Base-by-base conservation (phyloP, 2,113 vertebrate genomes). In the Todiramphus saurophagus region DNA sequence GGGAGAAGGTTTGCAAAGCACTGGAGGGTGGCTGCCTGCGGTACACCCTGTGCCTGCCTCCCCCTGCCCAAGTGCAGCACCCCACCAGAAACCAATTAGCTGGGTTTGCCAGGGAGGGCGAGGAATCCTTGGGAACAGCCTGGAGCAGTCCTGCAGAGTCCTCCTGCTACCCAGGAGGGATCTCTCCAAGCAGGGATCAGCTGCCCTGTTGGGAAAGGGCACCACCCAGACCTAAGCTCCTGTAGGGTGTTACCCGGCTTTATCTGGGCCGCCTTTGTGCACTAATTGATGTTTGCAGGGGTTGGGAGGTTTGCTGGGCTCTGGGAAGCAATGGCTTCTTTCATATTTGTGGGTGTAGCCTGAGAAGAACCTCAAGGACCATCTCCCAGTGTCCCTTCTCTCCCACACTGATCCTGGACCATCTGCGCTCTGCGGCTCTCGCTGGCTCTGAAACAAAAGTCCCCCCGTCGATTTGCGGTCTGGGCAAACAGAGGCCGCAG, bases 51-150 rank as follows among this genome's bases (percentile, higher is more conserved):
- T 0, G 13, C 64, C 53, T 21, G 58, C 64, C 84, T 59, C 64
- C 85, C 81, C 89, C 74, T 72, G 48, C 27, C 56, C 73, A 35
- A 78, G 50, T 75, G 87, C 84, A 51, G 59, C 93, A 63, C 33
- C 56, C 72, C 83, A 70, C 43, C 30, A 58, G 76, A 69, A 77
- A 7, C 10, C 93, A 39, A 30, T 60, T 16, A 46, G 33, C 35
- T 2, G 1, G 16, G 55, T 60, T 13, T 69, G 39, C 63, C 24
- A 20, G 10, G 63, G 35, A 59, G 58, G 48, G 58, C 0, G 5
- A 79, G 78, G 75, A 73, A 59, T 14, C 63, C 90, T 70, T 87
- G 94, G 96, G 95, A 96, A 92, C 68, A 74, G 93, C 91, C 89
- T 27, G 10, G 73, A 66, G 93, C 86, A 1, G 66, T 79, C 62